These are phyloP conservation scores for Drosophila neocordata DNA, from an alignment of 1,140 invertebrate genomes.

Conservation along the genomic window DNA sequence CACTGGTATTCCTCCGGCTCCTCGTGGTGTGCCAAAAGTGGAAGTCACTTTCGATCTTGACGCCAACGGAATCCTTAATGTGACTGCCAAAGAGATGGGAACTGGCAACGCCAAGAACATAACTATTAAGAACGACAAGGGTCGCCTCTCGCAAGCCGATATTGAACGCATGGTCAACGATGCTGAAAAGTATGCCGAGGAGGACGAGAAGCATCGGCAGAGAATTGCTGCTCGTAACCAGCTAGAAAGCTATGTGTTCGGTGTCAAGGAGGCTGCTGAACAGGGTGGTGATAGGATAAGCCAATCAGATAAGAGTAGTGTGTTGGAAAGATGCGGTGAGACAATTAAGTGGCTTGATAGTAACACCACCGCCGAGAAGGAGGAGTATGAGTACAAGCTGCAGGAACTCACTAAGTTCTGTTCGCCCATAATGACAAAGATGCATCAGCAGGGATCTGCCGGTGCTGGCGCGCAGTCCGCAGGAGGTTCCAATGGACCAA, in stretches of 20 bases:
- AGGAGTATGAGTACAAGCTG: constrained; percentile 86
- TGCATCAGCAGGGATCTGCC: constrained; percentile 81
- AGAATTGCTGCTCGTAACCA: constrained; percentile 85
- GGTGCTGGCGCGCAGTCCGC: constrained; percentile 79
- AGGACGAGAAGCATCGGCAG: constrained; percentile 88
- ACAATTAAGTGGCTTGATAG: constrained; percentile 86
- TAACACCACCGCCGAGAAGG: constrained; percentile 86
- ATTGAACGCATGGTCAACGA: constrained; percentile 89
- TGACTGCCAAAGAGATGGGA: constrained; percentile 85
- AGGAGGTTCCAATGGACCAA: constrained; percentile 84
- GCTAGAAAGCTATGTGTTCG: constrained; percentile 89
- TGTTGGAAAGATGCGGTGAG: constrained; percentile 84
- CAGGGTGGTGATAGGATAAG: constrained; percentile 83
- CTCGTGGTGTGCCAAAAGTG: constrained; percentile 91
- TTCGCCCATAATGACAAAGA: constrained; percentile 85
- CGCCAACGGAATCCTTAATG: constrained; percentile 86
- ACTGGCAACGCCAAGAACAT: constrained; percentile 87
- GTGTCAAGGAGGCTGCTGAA: constrained; percentile 85
- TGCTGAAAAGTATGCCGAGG: constrained; percentile 86
- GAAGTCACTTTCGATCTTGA: constrained; percentile 86
- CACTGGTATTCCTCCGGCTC: constrained; percentile 91
- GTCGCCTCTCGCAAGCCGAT: constrained; percentile 90
- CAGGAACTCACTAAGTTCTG: constrained; percentile 85
- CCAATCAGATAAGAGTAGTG: constrained; percentile 52
- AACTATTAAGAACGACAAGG: constrained; percentile 93